phyloP scores from a whole-genome alignment of 2,888 invertebrate genomes.

The Petrolisthes cinctipes region DNA sequence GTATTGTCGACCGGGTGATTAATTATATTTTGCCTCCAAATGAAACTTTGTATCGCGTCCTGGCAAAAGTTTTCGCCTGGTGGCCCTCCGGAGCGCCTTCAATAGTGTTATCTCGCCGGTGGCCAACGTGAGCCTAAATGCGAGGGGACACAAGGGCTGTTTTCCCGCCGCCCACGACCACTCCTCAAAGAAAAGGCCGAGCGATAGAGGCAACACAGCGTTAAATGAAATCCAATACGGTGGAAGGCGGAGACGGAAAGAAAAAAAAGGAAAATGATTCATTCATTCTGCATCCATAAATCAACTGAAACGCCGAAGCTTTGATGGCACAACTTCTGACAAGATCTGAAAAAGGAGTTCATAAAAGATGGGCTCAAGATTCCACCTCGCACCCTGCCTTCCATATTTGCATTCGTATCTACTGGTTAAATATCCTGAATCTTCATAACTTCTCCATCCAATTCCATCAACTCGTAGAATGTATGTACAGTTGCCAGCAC shows the following conservation, averaged over 20 bases:
- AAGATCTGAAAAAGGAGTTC: conserved; percentile 54
- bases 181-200: conserved; percentile 40
- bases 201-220: conserved; percentile 45
- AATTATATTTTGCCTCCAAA: conserved; percentile 61
- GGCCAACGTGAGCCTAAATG: conserved; percentile 2
- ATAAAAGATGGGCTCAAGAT: conserved; percentile 47
- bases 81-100: conserved; percentile 27
- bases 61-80: conserved; percentile 46
- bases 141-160: conserved; percentile 4
- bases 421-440: too few relatives aligned
- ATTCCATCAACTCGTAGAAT: too few relatives aligned
- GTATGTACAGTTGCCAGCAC: too few relatives aligned
- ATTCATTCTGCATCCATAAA: conserved; percentile 60
- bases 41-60: conserved; percentile 54
- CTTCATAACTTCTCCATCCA: too few relatives aligned
- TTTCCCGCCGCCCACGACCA: conserved; percentile 12
- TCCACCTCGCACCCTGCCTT: too few relatives aligned
- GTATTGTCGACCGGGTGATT: conserved; percentile 59
- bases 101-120: not conserved
- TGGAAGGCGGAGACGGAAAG: conserved; percentile 60
- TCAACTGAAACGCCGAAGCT: conserved; percentile 58
- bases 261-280: conserved; percentile 57
- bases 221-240: conserved; percentile 62
- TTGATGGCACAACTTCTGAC: conserved; percentile 58
- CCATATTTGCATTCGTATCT: too few relatives aligned